Percentiles rank a stretch among this genome's conserved stretches.
phyloP scores from a whole-genome alignment of 2,113 vertebrate species.

The Prochilodus magdalenae region DNA sequence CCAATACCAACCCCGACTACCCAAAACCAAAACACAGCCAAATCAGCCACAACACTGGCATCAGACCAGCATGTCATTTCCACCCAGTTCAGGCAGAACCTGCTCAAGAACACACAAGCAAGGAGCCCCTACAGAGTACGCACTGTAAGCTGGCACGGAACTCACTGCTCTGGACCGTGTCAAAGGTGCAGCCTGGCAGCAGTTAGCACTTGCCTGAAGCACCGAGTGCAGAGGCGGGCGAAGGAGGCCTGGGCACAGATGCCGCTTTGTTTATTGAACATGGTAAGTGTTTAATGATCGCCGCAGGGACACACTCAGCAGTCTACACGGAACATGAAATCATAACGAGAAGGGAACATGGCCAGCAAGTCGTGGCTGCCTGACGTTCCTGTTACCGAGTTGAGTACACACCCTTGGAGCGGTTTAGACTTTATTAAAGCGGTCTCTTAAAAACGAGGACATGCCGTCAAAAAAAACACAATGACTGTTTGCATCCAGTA shows the following conservation, averaged over 20 bases:
- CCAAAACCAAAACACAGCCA: neutral
- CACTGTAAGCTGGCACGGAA: neutral
- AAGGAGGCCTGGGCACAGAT: constrained; percentile 7
- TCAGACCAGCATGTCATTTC: neutral
- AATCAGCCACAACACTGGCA: no score
- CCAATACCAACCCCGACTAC: neutral
- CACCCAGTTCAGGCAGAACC: neutral
- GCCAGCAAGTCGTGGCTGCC: neutral
- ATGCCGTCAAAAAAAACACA: neutral
- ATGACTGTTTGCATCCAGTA: no score
- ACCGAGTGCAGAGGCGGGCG: neutral
- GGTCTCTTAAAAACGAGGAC: neutral
- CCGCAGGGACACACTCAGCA: neutral
- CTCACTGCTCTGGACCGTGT: neutral
- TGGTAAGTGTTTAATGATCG: constrained; percentile 38
- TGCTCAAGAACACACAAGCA: neutral
- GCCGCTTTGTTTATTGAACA: constrained; percentile 30
- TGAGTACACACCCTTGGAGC: neutral
- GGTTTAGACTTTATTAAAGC: neutral
- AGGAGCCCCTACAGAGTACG: no score
- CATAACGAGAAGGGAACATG: neutral
- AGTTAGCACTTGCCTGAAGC: neutral
- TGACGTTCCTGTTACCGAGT: neutral
- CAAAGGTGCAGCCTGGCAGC: neutral
- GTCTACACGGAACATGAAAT: neutral